Percentiles rank a stretch among this genome's conserved stretches.
Evolutionary conservation across 1,140 invertebrate genomes (phyloP).

Genomic region (Drosophila bipectinata): DNA sequence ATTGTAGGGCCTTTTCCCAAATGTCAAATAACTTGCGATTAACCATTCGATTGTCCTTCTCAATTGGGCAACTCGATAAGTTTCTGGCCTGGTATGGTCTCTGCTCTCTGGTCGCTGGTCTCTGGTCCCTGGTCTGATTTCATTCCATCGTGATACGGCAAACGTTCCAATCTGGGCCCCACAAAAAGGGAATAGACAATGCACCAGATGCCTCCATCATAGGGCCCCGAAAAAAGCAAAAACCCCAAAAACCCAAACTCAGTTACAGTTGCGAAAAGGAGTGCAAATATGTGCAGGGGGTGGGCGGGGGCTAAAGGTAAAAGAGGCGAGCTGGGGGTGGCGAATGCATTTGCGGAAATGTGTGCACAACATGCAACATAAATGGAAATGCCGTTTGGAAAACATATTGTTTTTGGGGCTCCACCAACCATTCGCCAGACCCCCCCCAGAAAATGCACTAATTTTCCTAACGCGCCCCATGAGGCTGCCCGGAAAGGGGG

Average conservation of each 20-base stretch:
- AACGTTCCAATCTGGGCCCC: conserved; percentile 51
- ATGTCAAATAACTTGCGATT: conserved; percentile 47
- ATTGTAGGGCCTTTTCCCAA: conserved; percentile 17
- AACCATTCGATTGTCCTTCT: conserved; percentile 41
- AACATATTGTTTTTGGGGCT: conserved; percentile 78
- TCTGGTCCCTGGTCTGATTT: conserved; percentile 20
- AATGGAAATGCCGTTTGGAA: conserved; percentile 80
- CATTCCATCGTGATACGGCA: conserved; percentile 16
- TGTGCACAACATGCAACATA: conserved; percentile 81
- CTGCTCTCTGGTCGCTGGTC: not conserved
- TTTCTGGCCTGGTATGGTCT: not conserved
- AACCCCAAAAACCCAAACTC: conserved; percentile 41
- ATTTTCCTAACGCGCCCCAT: conserved; percentile 75
- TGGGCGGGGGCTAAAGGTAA: not conserved
- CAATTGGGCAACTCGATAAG: conserved; percentile 44
- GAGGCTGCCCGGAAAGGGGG: conserved; percentile 17
- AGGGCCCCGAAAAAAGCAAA: conserved; percentile 2
- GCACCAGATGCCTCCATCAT: conserved; percentile 20
- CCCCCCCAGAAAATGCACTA: conserved; percentile 60
- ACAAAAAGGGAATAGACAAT: conserved; percentile 56
- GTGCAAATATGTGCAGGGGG: conserved; percentile 63
- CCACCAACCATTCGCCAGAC: conserved; percentile 4
- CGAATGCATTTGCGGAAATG: conserved; percentile 78
- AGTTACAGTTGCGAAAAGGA: conserved; percentile 44
- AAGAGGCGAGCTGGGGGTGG: not conserved